These are phyloP conservation scores for Nerophis lumbriciformis DNA, from an alignment of 2,113 vertebrate species.

Conservation along the genomic window DNA sequence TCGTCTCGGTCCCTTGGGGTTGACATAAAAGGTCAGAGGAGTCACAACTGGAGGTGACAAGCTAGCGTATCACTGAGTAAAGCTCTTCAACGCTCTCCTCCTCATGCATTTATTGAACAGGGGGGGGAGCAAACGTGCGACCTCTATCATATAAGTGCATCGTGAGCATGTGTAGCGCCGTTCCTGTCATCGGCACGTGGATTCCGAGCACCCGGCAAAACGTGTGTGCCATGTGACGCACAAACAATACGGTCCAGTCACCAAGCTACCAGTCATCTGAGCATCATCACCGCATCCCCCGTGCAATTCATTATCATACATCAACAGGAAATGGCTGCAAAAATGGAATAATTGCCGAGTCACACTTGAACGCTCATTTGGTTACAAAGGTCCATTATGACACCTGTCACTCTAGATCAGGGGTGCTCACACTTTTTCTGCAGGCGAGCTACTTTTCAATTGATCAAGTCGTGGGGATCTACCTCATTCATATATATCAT, in stretches of 20 bases:
- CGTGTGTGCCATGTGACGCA: slow-evolving; percentile 30
- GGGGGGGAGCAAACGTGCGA: neutral
- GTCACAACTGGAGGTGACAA: slow-evolving; percentile 43
- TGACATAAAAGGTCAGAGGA: slow-evolving; percentile 23
- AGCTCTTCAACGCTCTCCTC: slow-evolving; percentile 1
- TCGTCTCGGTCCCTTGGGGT: slow-evolving; percentile 12
- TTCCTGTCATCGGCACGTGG: slow-evolving; percentile 9
- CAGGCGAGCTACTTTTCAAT: too few relatives aligned
- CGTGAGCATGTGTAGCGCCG: slow-evolving; percentile 15
- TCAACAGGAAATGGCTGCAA: neutral
- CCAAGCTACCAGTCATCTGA: slow-evolving; percentile 20
- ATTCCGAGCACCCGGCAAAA: slow-evolving; percentile 2
- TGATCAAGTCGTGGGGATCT: too few relatives aligned
- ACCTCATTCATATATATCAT: too few relatives aligned
- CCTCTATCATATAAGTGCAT: slow-evolving; percentile 17
- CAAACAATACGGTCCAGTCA: slow-evolving; percentile 21
- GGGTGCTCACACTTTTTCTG: too few relatives aligned
- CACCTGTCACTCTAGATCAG: too few relatives aligned
- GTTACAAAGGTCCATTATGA: neutral
- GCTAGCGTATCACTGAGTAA: slow-evolving; percentile 9
- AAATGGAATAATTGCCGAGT: neutral
- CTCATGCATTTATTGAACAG: slow-evolving; percentile 31
- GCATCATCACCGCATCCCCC: slow-evolving; percentile 15
- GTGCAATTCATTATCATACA: slow-evolving; percentile 1
- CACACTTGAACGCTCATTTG: neutral